phyloP scores from a whole-genome alignment of 2,888 invertebrate genomes.

The Xestoiulus laeticollis region DNA sequence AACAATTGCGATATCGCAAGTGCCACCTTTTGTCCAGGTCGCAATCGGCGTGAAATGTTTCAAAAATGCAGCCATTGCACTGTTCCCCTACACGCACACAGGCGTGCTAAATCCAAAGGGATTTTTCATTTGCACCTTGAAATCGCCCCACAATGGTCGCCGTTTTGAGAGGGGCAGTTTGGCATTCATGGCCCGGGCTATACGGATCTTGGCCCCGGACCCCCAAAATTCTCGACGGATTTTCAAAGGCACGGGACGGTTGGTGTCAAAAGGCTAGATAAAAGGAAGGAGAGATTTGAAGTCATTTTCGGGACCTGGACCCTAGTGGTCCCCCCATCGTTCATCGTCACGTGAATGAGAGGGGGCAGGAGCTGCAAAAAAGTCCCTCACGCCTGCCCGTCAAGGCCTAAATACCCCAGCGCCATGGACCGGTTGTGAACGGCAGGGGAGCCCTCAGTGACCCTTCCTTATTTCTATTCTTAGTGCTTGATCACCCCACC shows the following conservation, averaged over 20 bases:
- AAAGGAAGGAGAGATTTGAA: conserved; percentile 3
- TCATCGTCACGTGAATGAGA: conserved; percentile 17
- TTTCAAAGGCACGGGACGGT: background rate
- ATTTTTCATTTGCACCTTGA: conserved; percentile 1
- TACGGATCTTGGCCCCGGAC: conserved; percentile 26
- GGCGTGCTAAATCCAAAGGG: background rate
- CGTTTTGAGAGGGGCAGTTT: background rate
- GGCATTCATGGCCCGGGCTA: background rate
- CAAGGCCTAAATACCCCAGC: conserved; percentile 2
- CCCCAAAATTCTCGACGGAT: background rate
- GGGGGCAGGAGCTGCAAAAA: background rate
- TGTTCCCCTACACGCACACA: conserved; percentile 26
- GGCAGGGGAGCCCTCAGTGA: conserved; percentile 12
- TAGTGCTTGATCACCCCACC: background rate
- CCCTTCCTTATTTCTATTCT: conserved; percentile 26
- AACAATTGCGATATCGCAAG: background rate
- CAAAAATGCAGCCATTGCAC: background rate
- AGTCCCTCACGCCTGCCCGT: conserved; percentile 26
- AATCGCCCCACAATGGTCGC: background rate
- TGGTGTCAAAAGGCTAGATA: background rate
- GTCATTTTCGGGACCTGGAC: background rate
- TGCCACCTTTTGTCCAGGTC: conserved; percentile 3
- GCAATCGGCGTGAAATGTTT: conserved; percentile 3
- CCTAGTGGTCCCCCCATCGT: conserved; percentile 18
- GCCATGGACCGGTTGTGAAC: background rate